Base-by-base conservation (phyloP, 2,797 vertebrate genomes). In the Sciaenops ocellatus region DNA sequence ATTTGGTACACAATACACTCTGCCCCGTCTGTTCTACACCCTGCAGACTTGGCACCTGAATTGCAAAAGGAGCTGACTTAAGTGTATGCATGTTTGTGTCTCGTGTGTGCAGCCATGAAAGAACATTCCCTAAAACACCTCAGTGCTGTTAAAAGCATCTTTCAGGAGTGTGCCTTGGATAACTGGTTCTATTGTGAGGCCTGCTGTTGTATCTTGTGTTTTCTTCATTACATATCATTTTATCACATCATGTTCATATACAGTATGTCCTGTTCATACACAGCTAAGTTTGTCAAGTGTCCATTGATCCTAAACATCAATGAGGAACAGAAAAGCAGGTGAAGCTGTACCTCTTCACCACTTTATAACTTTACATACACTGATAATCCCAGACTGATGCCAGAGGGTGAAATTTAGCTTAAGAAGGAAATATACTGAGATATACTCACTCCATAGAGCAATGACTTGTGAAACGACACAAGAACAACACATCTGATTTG, bases 1-100 rank as follows among this genome's bases (percentile, higher is more conserved):
- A 90, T 88, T 84, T 82, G 30, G 61, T 79, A 48, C 78, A 85
- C 69, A 84, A 79, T 83, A 69, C 42, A 73, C 68, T 80, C 61
- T 57, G 30, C 41, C 51, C 48, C 76, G 76, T 69, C 70, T 76
- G 77, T 47, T 83, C 72, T 28, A 46, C 78, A 48, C 72, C 78
- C 79, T 73, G 69, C 74, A 86, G 79, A 76, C 80, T 64, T 76
- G 66, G 60, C 73, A 67, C 38, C 56, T 70, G 30, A 22, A 62
- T 41, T 69, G 26, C 26, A 62, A 30, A 38, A 61, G 18, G 28
- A 67, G 71, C 22, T 69, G 46, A 59, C 50, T 69, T 61, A 44
- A 69, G 28, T 51, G 12, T 60, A 6, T 51, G 26, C 64, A n/a
- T 78, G 73, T 79, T 30, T 72, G 59, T 64, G 61, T 77, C 6